These are phyloP conservation scores for Lutraria rhynchaena DNA, from an alignment of 1,140 invertebrate genomes.

Conservation along the genomic window DNA sequence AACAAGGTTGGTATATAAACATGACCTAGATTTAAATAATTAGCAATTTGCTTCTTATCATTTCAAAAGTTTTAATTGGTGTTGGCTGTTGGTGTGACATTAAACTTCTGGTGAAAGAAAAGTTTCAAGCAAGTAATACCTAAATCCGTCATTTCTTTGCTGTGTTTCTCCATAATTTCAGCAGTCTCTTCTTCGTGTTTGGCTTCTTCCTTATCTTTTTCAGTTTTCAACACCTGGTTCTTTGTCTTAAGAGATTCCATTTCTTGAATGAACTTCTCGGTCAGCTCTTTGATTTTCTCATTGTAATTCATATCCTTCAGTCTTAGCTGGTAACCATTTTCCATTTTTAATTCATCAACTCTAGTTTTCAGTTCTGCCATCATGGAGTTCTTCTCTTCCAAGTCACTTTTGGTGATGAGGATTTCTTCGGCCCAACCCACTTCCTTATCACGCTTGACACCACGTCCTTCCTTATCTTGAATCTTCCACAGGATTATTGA, in stretches of 20 bases:
- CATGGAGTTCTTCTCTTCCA: slow-evolving; percentile 85
- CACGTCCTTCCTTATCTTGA: slow-evolving; percentile 88
- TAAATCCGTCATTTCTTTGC: slow-evolving; percentile 87
- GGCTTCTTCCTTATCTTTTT: slow-evolving; percentile 82
- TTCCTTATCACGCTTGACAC: slow-evolving; percentile 88
- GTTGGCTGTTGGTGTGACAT: too few relatives aligned
- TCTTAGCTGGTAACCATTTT: slow-evolving; percentile 84
- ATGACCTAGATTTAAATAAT: too few relatives aligned
- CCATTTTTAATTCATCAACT: slow-evolving; percentile 83
- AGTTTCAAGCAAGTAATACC: slow-evolving; percentile 74
- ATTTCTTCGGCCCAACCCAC: slow-evolving; percentile 89
- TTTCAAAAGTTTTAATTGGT: too few relatives aligned
- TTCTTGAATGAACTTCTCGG: slow-evolving; percentile 83
- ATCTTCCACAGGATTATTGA: slow-evolving; percentile 93
- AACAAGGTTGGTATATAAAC: too few relatives aligned
- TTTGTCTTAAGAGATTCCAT: slow-evolving; percentile 83
- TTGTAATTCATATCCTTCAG: slow-evolving; percentile 84
- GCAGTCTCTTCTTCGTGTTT: slow-evolving; percentile 82
- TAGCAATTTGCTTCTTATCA: too few relatives aligned
- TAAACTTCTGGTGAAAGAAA: too few relatives aligned
- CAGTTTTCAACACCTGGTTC: slow-evolving; percentile 83
- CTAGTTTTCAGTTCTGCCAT: slow-evolving; percentile 83
- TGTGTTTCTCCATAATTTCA: slow-evolving; percentile 85
- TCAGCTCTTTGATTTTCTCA: slow-evolving; percentile 84
- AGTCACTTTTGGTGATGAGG: slow-evolving; percentile 84